These are phyloP conservation scores for Myotis lucifugus DNA, from an alignment of 2,113 vertebrate species.

Conservation along the genomic window DNA sequence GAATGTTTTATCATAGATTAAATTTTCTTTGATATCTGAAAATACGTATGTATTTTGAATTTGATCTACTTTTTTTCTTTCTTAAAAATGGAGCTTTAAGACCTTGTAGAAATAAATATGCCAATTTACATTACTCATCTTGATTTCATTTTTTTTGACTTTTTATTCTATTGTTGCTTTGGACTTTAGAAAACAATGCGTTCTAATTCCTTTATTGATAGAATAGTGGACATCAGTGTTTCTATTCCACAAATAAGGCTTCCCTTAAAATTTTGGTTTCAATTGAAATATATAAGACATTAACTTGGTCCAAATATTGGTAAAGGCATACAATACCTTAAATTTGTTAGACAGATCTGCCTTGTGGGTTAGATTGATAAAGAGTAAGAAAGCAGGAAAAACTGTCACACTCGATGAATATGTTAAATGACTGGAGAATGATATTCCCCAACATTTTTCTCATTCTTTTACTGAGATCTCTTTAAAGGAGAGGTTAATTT, in stretches of 20 bases:
- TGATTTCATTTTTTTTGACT: neutral
- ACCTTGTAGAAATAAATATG: neutral
- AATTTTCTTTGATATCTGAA: slow-evolving; percentile 6
- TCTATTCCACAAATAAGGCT: neutral
- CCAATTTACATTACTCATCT: neutral
- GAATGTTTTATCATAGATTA: neutral
- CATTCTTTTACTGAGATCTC: neutral
- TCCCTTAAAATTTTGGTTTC: neutral
- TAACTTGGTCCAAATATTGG: neutral
- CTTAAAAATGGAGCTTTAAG: neutral
- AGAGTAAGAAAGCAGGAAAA: neutral
- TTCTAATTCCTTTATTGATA: neutral
- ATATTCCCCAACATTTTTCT: neutral
- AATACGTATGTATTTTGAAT: neutral
- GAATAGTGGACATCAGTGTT: neutral
- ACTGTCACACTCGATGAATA: neutral
- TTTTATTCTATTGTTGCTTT: neutral
- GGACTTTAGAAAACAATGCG: neutral
- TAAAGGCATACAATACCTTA: neutral
- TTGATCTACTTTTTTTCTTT: neutral
- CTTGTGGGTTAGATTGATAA: neutral
- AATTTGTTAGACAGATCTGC: neutral
- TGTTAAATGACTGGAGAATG: neutral
- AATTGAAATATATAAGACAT: neutral
- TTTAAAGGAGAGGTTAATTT: neutral